These are phyloP conservation scores for Mylabris sibirica DNA, from an alignment of 2,888 invertebrate genomes.

Conservation along the genomic window DNA sequence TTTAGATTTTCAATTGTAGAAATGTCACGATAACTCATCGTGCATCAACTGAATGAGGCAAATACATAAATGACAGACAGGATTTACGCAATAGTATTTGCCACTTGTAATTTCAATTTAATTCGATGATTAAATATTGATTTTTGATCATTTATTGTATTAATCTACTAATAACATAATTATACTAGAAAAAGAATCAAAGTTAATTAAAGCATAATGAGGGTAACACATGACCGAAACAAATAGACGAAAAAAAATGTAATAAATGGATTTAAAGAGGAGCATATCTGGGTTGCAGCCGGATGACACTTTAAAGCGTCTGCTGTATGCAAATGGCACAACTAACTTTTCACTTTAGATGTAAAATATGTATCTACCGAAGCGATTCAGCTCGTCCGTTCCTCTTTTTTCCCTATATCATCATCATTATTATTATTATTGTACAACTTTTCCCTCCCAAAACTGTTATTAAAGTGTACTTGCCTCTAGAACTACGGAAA, in stretches of 20 bases:
- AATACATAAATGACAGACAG: conserved; percentile 17
- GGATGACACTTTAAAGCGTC: conserved; percentile 31
- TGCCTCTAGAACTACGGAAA: background rate
- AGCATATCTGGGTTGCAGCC: conserved; percentile 26
- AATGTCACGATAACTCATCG: conserved; percentile 26
- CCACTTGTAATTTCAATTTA: conserved; percentile 20
- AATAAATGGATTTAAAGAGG: conserved; percentile 33
- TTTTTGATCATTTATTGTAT: background rate
- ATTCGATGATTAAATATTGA: background rate
- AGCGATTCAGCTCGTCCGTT: conserved; percentile 19
- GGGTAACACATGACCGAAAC: background rate
- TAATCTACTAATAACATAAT: conserved; percentile 7
- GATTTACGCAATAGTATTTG: conserved; percentile 23
- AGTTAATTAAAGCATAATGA: conserved; percentile 28
- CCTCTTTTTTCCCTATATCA: conserved; percentile 6
- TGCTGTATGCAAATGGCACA: conserved; percentile 34
- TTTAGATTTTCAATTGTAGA: conserved; percentile 16
- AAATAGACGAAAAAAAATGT: conserved; percentile 8
- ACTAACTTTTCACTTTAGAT: conserved; percentile 35
- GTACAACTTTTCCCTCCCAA: background rate
- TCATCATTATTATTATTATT: background rate
- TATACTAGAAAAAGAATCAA: background rate
- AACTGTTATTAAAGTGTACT: conserved; percentile 24
- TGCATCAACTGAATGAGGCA: conserved; percentile 22
- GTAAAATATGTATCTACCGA: conserved; percentile 33